A percentile compares a stretch with the other conserved stretches of the same genome.
These are phyloP conservation scores for Bombus breviceps DNA, from an alignment of 1,140 invertebrate genomes.

Conservation along the genomic window DNA sequence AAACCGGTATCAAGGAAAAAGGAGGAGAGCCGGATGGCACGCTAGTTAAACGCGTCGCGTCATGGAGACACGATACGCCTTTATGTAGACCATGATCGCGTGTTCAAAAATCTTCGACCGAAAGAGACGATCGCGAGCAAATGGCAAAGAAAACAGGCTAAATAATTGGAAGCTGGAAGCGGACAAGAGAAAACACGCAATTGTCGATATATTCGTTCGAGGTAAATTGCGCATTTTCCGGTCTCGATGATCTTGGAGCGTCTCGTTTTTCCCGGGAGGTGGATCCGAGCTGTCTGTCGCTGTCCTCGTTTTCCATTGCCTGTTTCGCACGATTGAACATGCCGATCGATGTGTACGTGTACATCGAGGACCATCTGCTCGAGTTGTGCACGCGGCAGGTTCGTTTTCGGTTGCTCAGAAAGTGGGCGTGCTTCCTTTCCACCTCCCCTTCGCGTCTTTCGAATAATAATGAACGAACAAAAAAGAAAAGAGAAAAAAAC, in stretches of 20 bases:
- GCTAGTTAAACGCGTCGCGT: slow-evolving; percentile 4
- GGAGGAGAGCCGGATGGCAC: not conserved
- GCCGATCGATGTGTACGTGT: slow-evolving; percentile 36
- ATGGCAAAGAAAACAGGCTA: not conserved
- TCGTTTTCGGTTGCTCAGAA: slow-evolving; percentile 56
- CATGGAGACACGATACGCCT: not conserved
- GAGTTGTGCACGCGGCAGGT: slow-evolving; percentile 61
- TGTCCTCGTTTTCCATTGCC: slow-evolving; percentile 8
- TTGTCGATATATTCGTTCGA: not conserved
- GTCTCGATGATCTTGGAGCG: not conserved
- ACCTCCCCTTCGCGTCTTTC: slow-evolving; percentile 32
- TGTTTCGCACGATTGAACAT: slow-evolving; percentile 51
- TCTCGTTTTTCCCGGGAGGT: slow-evolving; percentile 50
- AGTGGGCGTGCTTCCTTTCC: slow-evolving; percentile 69
- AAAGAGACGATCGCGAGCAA: slow-evolving; percentile 18
- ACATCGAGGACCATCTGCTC: slow-evolving; percentile 73
- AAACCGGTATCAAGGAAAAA: slow-evolving; percentile 12
- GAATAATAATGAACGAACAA: slow-evolving; percentile 22
- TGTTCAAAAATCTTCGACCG: slow-evolving; percentile 16
- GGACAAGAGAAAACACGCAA: not conserved
- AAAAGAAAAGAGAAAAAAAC: slow-evolving; percentile 32
- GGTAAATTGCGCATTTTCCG: slow-evolving; percentile 10
- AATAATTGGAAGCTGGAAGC: not conserved
- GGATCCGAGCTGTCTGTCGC: slow-evolving; percentile 37
- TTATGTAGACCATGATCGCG: slow-evolving; percentile 8